Conservation (phyloP, 2,888 invertebrate genomes). For the Cyclophora punctaria region DNA sequence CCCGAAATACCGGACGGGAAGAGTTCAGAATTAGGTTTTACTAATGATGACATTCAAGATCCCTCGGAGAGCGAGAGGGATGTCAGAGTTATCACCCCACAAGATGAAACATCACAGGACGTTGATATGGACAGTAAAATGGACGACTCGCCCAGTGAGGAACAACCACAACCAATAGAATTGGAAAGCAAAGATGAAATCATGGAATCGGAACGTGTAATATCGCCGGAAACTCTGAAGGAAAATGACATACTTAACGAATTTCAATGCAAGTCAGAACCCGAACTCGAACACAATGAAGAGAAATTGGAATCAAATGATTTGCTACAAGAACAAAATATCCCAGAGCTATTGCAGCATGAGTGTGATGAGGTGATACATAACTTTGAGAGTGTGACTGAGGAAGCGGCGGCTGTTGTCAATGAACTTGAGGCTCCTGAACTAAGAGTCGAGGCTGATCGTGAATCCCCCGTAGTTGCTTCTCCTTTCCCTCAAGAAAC, state of each 20-base stretch:
- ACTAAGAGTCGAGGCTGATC: conserved; percentile 1
- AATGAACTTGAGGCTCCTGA: conserved; percentile 1
- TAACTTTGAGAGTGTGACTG: background rate
- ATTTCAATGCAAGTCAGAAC: too few relatives aligned
- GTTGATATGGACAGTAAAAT: conserved; percentile 51
- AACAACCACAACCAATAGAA: conserved; percentile 16
- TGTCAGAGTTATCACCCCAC: conserved; percentile 40
- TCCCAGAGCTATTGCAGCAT: too few relatives aligned
- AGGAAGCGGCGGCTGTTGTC: background rate
- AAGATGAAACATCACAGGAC: conserved; percentile 53
- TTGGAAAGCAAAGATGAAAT: background rate
- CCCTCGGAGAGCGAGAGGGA: conserved; percentile 56
- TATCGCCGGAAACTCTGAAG: conserved; percentile 16
- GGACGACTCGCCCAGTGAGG: conserved; percentile 40
- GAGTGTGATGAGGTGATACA: background rate
- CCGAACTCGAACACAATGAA: too few relatives aligned
- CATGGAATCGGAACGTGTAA: conserved; percentile 10
- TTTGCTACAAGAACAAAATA: too few relatives aligned
- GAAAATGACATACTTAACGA: background rate
- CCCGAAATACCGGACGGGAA: conserved; percentile 70
- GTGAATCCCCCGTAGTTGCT: background rate
- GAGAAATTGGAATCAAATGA: too few relatives aligned
- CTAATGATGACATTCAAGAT: conserved; percentile 52
- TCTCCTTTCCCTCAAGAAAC: too few relatives aligned
- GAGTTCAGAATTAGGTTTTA: conserved; percentile 63